Base-by-base conservation (phyloP, 2,888 invertebrate genomes). In the Drosophila longiperda region DNA sequence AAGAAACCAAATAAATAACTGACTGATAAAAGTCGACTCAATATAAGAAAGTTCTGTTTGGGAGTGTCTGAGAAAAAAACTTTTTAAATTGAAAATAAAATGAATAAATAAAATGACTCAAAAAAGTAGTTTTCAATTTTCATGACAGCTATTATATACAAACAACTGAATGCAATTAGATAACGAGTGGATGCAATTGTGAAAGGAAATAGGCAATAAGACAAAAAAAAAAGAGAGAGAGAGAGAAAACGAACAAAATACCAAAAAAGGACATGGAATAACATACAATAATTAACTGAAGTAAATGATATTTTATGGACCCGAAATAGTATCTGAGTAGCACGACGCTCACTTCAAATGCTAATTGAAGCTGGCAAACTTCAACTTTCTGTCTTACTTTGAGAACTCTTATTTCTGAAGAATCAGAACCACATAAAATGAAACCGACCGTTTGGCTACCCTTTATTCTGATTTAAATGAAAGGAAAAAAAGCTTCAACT, bases 151-250 rank as follows among this genome's bases (percentile, higher is more conserved):
- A 55, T 84, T 73, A 70, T 80, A 75, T 72, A 80, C 75, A 78
- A 87, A 80, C 80, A 89, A 73, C 70, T 85, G 80, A 87, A 82
- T 85, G 88, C 83, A 87, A 83, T 84, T 89, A 89, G 66, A 67
- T 68, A 81, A 72, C 74, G 66, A 55, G 68, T 65, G 69, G 79
- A 64, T 69, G 73, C 42, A 82, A 82, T 78, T 86, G 81, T 78
- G 71, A 74, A 75, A 75, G 73, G 78, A 72, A 74, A 70, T 61
- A 66, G 66, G 49, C 48, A 78, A 57, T 32, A 45, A 58, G 54
- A 66, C 52, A 38, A 55, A 57, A 11, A n/a, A 50, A 32, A 8
- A 8, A 17, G 17, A 38, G 40, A 40, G 6, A 15, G 6, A 36
- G 11, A n/a, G 40, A 42, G 6, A 20, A 1, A 42, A 60, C 70